phyloP scores from a whole-genome alignment of 1,140 invertebrate genomes.

The Aporrectodea caliginosa region DNA sequence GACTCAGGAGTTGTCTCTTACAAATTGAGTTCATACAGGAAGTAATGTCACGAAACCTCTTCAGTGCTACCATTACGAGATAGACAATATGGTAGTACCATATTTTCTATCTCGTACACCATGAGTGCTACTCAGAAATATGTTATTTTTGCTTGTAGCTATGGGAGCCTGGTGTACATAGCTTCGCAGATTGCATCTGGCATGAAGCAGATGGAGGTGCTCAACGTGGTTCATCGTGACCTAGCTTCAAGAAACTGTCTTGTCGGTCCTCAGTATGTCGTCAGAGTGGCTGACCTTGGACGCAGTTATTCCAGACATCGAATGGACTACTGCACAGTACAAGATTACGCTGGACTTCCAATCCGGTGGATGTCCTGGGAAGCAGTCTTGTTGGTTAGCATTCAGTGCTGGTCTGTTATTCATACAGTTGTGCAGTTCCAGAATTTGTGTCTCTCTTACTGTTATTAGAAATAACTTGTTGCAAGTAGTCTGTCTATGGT shows the following conservation, averaged over 20 bases:
- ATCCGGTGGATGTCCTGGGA: conserved; percentile 89
- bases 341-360: conserved; percentile 73
- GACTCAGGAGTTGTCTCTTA: no score
- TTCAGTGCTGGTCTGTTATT: no score
- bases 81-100: no score
- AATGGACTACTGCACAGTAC: conserved; percentile 68
- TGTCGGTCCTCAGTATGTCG: conserved; percentile 75
- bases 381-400: conserved; percentile 73
- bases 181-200: conserved; percentile 80
- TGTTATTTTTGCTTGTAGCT: conserved; percentile 59
- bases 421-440: no score
- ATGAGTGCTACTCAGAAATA: no score
- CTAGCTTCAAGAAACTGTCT: conserved; percentile 76
- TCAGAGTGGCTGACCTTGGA: conserved; percentile 89
- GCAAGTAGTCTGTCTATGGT: no score
- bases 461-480: no score
- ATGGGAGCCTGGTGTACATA: conserved; percentile 74
- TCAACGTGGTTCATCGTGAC: conserved; percentile 75
- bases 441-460: no score
- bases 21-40: not conserved
- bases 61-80: no score
- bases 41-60: not conserved
- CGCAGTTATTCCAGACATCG: conserved; percentile 81
- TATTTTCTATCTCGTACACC: no score
- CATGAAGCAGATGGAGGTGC: conserved; percentile 78